Percentiles rank a stretch among this genome's conserved stretches.
Evolutionary conservation across 1,140 invertebrate genomes (phyloP).

Genomic region (Drosophila tropicalis): DNA sequence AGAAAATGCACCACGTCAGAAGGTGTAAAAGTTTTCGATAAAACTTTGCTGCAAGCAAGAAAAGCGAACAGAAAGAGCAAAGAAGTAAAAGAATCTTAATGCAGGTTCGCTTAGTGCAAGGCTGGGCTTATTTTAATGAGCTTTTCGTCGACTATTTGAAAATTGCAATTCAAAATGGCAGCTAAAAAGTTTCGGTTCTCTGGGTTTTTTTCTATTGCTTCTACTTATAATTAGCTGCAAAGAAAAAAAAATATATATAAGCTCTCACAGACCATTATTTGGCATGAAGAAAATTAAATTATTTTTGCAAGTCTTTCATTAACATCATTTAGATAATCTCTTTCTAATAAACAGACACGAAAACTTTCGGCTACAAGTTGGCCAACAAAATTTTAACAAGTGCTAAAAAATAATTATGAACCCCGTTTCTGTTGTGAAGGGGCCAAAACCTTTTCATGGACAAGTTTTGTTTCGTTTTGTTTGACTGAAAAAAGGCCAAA

Average conservation of each 20-base stretch:
- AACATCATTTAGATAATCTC: conserved; percentile 52
- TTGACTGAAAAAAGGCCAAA: conserved; percentile 34
- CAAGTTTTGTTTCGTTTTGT: conserved; percentile 29
- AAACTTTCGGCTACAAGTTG: conserved; percentile 36
- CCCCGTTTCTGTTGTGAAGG: conserved; percentile 1
- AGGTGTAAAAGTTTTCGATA: conserved; percentile 61
- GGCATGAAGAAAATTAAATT: conserved; percentile 28
- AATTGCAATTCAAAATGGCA: conserved; percentile 24
- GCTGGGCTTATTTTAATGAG: conserved; percentile 69
- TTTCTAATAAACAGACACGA: conserved; percentile 2
- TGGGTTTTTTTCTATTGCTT: conserved; percentile 39
- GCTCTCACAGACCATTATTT: background rate
- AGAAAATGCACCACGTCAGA: conserved; percentile 50
- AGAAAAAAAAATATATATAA: background rate
- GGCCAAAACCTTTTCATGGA: conserved; percentile 35
- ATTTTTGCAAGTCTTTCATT: conserved; percentile 39
- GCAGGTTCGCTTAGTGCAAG: conserved; percentile 49
- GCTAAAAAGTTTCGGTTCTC: conserved; percentile 28
- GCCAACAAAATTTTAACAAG: conserved; percentile 50
- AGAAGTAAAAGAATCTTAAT: conserved; percentile 22
- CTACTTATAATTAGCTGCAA: conserved; percentile 66
- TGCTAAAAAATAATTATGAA: conserved; percentile 48
- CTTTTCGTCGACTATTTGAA: conserved; percentile 50
- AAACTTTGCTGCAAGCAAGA: conserved; percentile 32
- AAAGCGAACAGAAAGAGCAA: conserved; percentile 21